Percentiles rank a stretch among this genome's conserved stretches.
Conservation (phyloP, 2,888 invertebrate species). For the Neuroscelio doddi region DNA sequence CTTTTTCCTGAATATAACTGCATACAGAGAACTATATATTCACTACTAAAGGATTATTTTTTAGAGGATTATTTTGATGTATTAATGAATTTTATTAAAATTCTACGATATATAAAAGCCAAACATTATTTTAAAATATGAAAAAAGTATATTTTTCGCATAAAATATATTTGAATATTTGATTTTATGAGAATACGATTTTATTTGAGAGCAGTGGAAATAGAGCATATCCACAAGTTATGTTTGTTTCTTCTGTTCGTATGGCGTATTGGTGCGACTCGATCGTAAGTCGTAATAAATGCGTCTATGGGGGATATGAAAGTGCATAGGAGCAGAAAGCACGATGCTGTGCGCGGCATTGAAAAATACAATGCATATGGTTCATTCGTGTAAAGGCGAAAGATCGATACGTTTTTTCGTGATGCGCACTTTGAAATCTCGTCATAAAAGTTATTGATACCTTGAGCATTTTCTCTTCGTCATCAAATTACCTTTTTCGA, state of each 20-base stretch:
- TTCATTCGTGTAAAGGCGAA: conserved; percentile 49
- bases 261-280: conserved; percentile 18
- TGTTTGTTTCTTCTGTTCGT: conserved; percentile 15
- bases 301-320: conserved; percentile 29
- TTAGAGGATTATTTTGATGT: too few species aligned
- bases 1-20: too few species aligned
- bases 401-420: conserved; percentile 45
- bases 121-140: too few species aligned
- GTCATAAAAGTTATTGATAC: conserved; percentile 51
- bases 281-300: conserved; percentile 32
- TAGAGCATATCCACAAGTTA: conserved; percentile 12
- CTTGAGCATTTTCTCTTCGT: too few species aligned
- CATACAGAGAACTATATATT: too few species aligned
- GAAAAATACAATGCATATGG: conserved; percentile 49
- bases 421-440: conserved; percentile 44
- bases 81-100: too few species aligned
- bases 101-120: too few species aligned
- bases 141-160: too few species aligned
- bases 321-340: conserved; percentile 21
- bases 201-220: conserved; percentile 9
- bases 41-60: too few species aligned
- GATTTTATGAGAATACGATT: conserved; percentile 15
- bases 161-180: conserved; percentile 1
- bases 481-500: too few species aligned
- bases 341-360: conserved; percentile 31